phyloP scores from a whole-genome alignment of 2,113 vertebrate genomes.

The Anhinga rufa region DNA sequence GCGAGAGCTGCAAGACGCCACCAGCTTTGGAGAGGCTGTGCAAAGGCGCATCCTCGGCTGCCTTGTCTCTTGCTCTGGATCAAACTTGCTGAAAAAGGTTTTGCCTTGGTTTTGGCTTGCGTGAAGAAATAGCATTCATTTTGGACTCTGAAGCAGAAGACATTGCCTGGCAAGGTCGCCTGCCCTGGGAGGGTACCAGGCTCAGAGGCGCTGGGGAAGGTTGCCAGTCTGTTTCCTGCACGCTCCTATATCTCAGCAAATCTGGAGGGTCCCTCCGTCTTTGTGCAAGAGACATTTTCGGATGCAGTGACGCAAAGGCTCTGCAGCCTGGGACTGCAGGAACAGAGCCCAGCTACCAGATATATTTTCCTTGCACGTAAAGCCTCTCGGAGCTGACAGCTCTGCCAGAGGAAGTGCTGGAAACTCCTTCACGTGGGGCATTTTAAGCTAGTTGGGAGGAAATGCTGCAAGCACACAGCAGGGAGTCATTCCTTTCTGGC shows the following conservation, averaged over 20 bases:
- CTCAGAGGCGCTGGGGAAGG: accelerated
- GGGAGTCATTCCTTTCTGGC: background rate
- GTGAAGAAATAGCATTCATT: background rate
- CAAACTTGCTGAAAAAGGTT: background rate
- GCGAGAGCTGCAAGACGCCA: background rate
- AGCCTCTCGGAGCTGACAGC: background rate
- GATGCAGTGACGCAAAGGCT: background rate
- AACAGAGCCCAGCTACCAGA: background rate
- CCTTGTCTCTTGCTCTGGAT: background rate
- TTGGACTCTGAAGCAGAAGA: background rate
- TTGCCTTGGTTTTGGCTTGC: background rate
- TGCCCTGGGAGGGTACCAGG: background rate
- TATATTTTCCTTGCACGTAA: background rate
- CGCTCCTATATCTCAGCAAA: accelerated
- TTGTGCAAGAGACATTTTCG: background rate
- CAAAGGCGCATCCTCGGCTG: background rate
- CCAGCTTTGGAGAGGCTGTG: background rate
- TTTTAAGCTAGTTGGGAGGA: background rate
- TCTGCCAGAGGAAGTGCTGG: background rate
- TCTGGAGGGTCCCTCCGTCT: accelerated
- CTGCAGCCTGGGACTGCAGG: background rate
- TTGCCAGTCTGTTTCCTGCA: background rate
- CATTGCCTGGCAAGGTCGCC: background rate
- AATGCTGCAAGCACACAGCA: background rate
- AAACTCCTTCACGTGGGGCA: accelerated